These are phyloP conservation scores for Akabosia matsudoensis DNA, from an alignment of 1,140 invertebrate species.

Conservation along the genomic window DNA sequence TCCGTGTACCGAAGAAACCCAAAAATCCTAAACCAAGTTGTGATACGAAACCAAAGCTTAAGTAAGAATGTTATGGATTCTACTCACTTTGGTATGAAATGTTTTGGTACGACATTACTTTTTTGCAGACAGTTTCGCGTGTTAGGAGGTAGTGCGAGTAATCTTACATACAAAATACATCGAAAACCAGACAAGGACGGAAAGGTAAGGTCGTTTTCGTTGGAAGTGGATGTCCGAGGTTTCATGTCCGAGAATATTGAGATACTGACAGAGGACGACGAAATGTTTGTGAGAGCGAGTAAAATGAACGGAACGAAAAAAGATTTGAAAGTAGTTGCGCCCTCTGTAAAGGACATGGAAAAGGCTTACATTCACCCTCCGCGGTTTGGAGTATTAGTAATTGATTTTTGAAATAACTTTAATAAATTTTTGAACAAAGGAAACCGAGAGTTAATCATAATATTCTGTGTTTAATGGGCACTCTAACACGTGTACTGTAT, in stretches of 20 bases:
- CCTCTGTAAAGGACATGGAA: background rate
- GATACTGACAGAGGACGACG: background rate
- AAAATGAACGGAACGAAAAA: constrained; percentile 2
- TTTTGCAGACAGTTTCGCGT: constrained; percentile 5
- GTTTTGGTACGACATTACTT: background rate
- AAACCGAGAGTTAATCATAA: too few relatives aligned
- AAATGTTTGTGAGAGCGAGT: background rate
- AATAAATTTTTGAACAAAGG: too few relatives aligned
- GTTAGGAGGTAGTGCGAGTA: background rate
- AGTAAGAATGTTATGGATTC: background rate
- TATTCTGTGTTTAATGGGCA: too few relatives aligned
- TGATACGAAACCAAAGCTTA: background rate
- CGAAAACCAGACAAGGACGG: background rate
- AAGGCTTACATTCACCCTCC: background rate
- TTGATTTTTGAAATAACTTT: background rate
- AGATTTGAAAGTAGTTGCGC: background rate
- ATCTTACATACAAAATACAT: background rate
- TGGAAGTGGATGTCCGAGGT: constrained; percentile 8
- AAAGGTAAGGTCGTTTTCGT: background rate
- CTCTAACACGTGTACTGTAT: too few relatives aligned
- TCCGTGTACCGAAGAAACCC: background rate
- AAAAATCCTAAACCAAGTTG: background rate
- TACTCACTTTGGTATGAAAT: background rate
- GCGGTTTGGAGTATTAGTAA: background rate
- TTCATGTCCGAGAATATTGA: background rate